These are phyloP conservation scores for Rhabditoides inermis DNA, from an alignment of 2,888 invertebrate species.

Conservation along the genomic window DNA sequence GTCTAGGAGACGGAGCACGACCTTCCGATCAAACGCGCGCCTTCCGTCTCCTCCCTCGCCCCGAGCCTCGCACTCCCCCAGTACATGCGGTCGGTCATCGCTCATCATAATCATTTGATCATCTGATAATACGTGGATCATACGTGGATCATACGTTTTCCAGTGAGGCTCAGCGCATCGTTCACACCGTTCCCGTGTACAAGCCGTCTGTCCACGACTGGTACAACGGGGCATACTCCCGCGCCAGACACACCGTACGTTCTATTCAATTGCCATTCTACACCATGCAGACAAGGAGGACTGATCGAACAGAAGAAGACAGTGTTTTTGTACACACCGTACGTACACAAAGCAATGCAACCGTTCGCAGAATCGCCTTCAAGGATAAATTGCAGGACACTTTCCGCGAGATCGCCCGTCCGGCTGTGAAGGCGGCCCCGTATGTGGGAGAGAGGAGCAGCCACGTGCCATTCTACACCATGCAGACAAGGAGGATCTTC, in stretches of 20 bases:
- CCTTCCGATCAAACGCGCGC: background rate
- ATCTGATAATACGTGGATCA: too few species aligned
- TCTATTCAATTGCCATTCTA: background rate
- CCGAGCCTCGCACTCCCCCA: conserved; percentile 46
- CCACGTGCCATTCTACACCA: conserved; percentile 49
- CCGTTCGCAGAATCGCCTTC: background rate
- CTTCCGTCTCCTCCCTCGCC: conserved; percentile 13
- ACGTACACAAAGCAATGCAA: too few species aligned
- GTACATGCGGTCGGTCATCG: too few species aligned
- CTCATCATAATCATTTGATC: too few species aligned
- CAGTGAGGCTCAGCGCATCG: conserved; percentile 48
- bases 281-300: background rate
- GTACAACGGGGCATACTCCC: conserved; percentile 34
- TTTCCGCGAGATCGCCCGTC: conserved; percentile 30
- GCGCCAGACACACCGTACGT: conserved; percentile 24
- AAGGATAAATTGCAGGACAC: too few species aligned
- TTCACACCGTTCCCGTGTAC: conserved; percentile 49
- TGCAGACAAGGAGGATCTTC: conserved; percentile 49
- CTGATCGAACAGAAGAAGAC: background rate
- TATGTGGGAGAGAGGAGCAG: conserved; percentile 22
- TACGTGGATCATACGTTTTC: conserved; percentile 1
- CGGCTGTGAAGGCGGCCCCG: background rate
- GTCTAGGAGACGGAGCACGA: too few species aligned
- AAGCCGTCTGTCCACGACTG: conserved; percentile 46
- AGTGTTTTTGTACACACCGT: too few species aligned